Base-by-base conservation (phyloP, 1,140 invertebrate genomes). In the Euglossa dilemma region DNA sequence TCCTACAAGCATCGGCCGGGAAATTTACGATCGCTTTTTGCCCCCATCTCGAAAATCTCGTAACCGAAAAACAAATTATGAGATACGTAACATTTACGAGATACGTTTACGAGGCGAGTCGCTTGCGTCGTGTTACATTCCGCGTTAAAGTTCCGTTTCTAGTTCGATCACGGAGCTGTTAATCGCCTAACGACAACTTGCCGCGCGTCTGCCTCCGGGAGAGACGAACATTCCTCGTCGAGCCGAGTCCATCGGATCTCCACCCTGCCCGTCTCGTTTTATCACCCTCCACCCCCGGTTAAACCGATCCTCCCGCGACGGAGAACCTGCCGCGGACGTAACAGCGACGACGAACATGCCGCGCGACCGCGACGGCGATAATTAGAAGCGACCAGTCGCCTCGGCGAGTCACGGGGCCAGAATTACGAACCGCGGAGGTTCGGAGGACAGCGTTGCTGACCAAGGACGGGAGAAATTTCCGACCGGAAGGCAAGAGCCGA, bases 391-490 rank as follows among this genome's bases (percentile, higher is more conserved):
- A 61, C 56, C 25, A 23, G 54, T 28, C 43, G 25, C 25, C 23
- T n/a, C n/a, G 23, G 20, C 75, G 45, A 52, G 6, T 52, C 50
- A 28, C 50, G n/a, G 54, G 43, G 23, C 54, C 70, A 59, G 83
- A 75, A 86, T 86, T 67, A 84, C 71, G 57, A 84, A 84, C 76
- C 80, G 61, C 56, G 56, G 59, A 63, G 54, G 50, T 20, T 28
- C 28, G 23, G 47, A 20, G 23, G 47, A 20, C 23, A 50, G 36
- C 66, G 80, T 59, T 43, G 81, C 50, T 87, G 86, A 88, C 85
- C 86, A 78, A 81, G 82, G 77, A 71, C 69, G 64, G 86, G 81
- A n/a, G n/a, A 84, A 84, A 88, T 84, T 87, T 70, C 56, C 59
- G 70, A 69, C 69, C 45, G 57, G 56, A 61, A 79, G 72, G n/a